These are phyloP conservation scores for Neodontobutis hainanensis DNA, from an alignment of 2,113 vertebrate genomes.

Conservation along the genomic window DNA sequence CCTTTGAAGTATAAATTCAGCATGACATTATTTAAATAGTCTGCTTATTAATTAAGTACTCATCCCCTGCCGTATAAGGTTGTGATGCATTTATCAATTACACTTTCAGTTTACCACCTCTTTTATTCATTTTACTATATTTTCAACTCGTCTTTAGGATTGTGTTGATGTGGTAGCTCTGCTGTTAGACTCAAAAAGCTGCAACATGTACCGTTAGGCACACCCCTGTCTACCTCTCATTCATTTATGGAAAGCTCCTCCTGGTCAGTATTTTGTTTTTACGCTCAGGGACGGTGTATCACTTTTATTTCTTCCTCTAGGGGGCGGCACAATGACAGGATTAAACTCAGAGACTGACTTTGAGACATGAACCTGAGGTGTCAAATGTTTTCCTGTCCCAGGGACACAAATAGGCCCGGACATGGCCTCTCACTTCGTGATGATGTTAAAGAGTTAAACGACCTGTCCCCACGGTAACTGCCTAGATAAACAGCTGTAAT, in stretches of 20 bases:
- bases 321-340: constrained; percentile 50
- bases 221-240: not conserved
- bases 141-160: too few relatives aligned
- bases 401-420: constrained; percentile 12
- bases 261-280: not conserved
- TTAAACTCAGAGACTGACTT: not conserved
- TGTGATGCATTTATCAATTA: too few relatives aligned
- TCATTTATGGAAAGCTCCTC: not conserved
- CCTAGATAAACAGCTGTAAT: not conserved
- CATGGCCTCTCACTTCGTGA: not conserved
- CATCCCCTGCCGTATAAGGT: too few relatives aligned
- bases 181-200: constrained; percentile 20
- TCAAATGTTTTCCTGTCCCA: constrained; percentile 12
- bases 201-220: constrained; percentile 9
- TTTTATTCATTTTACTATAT: too few relatives aligned
- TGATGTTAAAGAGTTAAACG: not conserved
- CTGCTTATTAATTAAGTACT: too few relatives aligned
- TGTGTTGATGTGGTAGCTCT: not conserved
- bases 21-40: too few relatives aligned
- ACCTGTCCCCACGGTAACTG: not conserved
- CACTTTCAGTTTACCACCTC: not conserved
- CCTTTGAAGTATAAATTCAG: too few relatives aligned
- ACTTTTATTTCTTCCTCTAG: constrained; percentile 50
- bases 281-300: not conserved
- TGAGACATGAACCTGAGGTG: not conserved